A percentile compares a stretch with the other conserved stretches of the same genome.
Conservation (phyloP, 2,888 invertebrate species). For the Platycheirus albimanus region DNA sequence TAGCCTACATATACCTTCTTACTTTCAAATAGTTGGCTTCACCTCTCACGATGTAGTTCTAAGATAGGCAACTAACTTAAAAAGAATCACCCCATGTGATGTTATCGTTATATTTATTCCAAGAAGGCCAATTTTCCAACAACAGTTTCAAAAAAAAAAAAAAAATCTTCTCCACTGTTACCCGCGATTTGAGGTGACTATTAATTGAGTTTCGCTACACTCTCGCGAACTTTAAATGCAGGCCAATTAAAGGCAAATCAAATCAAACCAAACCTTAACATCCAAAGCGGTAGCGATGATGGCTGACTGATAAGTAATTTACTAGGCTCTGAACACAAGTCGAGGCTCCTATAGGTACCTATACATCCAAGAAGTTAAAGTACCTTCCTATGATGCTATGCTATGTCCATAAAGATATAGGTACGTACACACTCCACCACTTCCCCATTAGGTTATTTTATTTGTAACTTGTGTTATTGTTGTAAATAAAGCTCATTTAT, state of each 20-base stretch:
- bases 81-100: constrained; percentile 26
- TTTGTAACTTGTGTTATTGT: constrained; percentile 4
- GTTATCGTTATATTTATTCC: constrained; percentile 54
- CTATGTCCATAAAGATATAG: background rate
- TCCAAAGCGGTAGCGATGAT: constrained; percentile 56
- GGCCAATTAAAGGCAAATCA: constrained; percentile 66
- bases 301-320: constrained; percentile 72
- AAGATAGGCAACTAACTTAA: no score
- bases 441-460: constrained; percentile 20
- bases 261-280: constrained; percentile 53
- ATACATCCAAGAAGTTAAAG: no score
- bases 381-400: no score
- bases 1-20: no score
- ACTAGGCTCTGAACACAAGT: constrained; percentile 42
- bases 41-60: no score
- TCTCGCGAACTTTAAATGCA: background rate
- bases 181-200: constrained; percentile 20
- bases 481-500: constrained; percentile 34
- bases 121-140: constrained; percentile 39
- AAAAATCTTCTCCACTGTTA: background rate
- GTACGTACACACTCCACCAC: constrained; percentile 12
- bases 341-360: constrained; percentile 1
- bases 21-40: no score
- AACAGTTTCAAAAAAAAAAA: constrained; percentile 28
- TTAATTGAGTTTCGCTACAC: constrained; percentile 2